phyloP scores from a whole-genome alignment of 92 coral and sea anemone species.

The Umimayanthus chanpuru region DNA sequence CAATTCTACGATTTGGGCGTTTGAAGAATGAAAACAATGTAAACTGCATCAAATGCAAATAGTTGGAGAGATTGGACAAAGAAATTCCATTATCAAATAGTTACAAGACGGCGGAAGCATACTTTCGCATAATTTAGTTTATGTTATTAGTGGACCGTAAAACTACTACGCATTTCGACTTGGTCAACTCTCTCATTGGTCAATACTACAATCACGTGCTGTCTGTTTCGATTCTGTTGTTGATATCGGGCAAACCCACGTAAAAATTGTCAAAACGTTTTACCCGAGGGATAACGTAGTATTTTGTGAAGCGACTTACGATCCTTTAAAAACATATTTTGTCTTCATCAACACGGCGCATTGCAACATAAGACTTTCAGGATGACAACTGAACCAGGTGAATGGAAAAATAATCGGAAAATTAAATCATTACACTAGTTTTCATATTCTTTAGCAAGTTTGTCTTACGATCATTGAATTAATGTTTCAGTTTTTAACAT shows the following conservation, averaged over 20 bases:
- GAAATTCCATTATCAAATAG: background rate
- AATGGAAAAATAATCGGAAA: no score
- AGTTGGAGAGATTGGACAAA: background rate
- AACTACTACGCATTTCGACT: background rate
- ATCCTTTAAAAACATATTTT: background rate
- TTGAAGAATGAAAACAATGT: conserved; percentile 14
- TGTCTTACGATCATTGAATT: background rate
- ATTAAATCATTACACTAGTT: background rate
- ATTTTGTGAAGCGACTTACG: background rate
- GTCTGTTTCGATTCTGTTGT: background rate
- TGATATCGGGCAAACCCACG: no score
- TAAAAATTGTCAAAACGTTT: background rate
- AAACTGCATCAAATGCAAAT: background rate
- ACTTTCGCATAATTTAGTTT: background rate
- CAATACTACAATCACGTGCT: background rate
- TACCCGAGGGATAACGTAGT: background rate
- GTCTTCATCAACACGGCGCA: background rate
- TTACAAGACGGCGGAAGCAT: background rate
- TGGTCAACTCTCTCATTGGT: background rate
- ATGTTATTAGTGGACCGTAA: background rate
- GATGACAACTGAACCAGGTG: conserved; percentile 15
- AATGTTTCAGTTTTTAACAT: background rate
- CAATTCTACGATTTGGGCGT: background rate
- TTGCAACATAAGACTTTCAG: background rate
- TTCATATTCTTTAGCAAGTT: background rate